phyloP scores from a whole-genome alignment of 1,140 invertebrate genomes.

The Hetaerina americana region DNA sequence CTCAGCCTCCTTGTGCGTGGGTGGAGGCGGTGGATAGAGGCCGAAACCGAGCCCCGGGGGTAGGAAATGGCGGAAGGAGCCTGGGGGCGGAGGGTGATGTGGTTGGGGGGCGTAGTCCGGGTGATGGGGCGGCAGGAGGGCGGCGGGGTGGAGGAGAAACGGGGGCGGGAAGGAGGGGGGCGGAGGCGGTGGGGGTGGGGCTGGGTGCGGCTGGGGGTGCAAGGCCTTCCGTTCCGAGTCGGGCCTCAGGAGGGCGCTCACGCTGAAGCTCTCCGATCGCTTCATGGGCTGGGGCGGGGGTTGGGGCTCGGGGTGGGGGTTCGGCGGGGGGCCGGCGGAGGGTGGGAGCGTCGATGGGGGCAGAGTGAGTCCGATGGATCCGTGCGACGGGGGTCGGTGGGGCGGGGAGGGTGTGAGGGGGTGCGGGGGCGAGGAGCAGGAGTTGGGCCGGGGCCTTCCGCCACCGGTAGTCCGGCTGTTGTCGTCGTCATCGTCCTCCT shows the following conservation, averaged over 20 bases:
- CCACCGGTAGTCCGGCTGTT: neutral
- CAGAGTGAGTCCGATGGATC: neutral
- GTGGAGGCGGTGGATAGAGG: slow-evolving; percentile 11
- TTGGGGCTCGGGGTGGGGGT: slow-evolving; percentile 24
- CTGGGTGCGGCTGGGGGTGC: slow-evolving; percentile 19
- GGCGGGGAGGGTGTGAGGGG: neutral
- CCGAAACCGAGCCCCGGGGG: slow-evolving; percentile 12
- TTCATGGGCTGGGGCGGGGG: slow-evolving; percentile 29
- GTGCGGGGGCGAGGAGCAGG: neutral
- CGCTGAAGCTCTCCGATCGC: slow-evolving; percentile 64
- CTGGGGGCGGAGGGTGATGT: neutral
- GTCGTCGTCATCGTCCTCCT: neutral
- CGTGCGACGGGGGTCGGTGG: too few relatives aligned
- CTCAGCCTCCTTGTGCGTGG: neutral
- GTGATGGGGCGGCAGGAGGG: slow-evolving; percentile 14
- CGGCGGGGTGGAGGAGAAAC: slow-evolving; percentile 21
- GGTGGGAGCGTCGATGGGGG: neutral
- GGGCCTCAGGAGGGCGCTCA: slow-evolving; percentile 58
- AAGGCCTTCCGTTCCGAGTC: slow-evolving; percentile 32
- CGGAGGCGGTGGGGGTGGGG: slow-evolving; percentile 20
- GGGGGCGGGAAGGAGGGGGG: slow-evolving; percentile 13
- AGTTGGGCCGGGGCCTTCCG: neutral
- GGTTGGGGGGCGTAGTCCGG: slow-evolving; percentile 8
- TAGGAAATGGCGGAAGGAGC: slow-evolving; percentile 16
- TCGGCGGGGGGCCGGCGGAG: neutral